Evolutionary conservation across 2,888 invertebrate species (phyloP), one percentile per base, ranked within the genome.

Genomic region (Nezara viridula): DNA sequence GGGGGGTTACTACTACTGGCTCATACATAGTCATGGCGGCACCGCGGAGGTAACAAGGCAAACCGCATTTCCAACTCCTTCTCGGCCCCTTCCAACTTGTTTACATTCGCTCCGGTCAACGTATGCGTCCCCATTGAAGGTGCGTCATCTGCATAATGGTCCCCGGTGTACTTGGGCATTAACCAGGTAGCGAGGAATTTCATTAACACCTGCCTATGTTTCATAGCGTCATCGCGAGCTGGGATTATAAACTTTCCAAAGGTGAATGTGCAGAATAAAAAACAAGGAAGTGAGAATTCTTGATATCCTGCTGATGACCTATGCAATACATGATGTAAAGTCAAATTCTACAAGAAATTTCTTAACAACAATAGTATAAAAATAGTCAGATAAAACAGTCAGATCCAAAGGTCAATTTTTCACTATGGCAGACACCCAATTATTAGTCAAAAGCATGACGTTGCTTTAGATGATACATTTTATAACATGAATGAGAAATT

Each of bases 1-100:
- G 32, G 0, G 10, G 16, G 66, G 32, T 6, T 5, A 37, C 32
- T 73, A 73, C 66, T 73, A 73, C 19, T 19, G 27, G 37, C 66
- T 73, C 66, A 73, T 73, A 73, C 66, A 73, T 73, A 73, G 66
- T 73, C 32, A 73, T 73, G 66, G 37, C 66, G 66, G 19, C 32
- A 37, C 66, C 32, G 16, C 66, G 12, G 32, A 32, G 66, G 66
- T 73, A 73, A 73, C 66, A 73, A 73, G 66, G 66, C 66, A 73
- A 73, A 73, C 66, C 66, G 66, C 66, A 73, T 73, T 73, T 32
- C 32, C 32, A 19, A 73, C 66, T 73, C 66, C 66, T 73, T 73
- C 66, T 10, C 21, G 37, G 37, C 37, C 32, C 66, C 32, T 37
- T 19, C 9, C 66, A 37, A 73, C 66, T 73, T 73, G 66, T 73